These are phyloP conservation scores for Aspidapion aeneum DNA, from an alignment of 2,888 invertebrate genomes.

Conservation along the genomic window DNA sequence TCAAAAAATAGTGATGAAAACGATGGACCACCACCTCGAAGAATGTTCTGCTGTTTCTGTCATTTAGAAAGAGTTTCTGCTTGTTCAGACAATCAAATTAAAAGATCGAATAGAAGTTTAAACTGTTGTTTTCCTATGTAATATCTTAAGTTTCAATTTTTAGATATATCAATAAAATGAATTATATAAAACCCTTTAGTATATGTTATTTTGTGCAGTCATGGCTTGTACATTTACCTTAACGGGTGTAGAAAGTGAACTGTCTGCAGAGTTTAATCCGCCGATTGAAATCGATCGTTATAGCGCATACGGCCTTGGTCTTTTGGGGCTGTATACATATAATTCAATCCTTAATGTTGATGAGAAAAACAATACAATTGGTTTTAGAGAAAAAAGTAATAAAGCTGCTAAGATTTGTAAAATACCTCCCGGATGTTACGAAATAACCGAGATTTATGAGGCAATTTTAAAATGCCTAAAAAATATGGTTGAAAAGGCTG, in stretches of 20 bases:
- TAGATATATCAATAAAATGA: too few species aligned
- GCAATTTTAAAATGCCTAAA: neutral
- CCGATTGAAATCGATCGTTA: neutral
- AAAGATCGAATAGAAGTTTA: too few species aligned
- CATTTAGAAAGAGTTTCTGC: too few species aligned
- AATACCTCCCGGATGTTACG: constrained; percentile 6
- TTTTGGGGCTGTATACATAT: constrained; percentile 4
- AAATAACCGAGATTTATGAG: constrained; percentile 2
- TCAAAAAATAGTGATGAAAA: too few species aligned
- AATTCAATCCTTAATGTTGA: constrained; percentile 7
- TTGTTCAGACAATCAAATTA: too few species aligned
- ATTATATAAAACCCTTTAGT: too few species aligned
- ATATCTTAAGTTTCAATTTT: too few species aligned
- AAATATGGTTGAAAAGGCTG: neutral
- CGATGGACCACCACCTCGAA: too few species aligned
- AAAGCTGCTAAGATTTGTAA: neutral
- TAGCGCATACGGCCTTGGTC: constrained; percentile 3
- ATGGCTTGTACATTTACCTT: constrained; percentile 2
- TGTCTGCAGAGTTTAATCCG: neutral
- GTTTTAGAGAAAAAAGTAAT: neutral
- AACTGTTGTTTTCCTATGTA: too few species aligned
- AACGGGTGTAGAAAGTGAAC: neutral
- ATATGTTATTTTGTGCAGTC: too few species aligned
- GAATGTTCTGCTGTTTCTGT: too few species aligned
- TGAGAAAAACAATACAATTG: constrained; percentile 4